Conservation (phyloP, 2,888 invertebrate genomes). For the Strigamia maritima region DNA sequence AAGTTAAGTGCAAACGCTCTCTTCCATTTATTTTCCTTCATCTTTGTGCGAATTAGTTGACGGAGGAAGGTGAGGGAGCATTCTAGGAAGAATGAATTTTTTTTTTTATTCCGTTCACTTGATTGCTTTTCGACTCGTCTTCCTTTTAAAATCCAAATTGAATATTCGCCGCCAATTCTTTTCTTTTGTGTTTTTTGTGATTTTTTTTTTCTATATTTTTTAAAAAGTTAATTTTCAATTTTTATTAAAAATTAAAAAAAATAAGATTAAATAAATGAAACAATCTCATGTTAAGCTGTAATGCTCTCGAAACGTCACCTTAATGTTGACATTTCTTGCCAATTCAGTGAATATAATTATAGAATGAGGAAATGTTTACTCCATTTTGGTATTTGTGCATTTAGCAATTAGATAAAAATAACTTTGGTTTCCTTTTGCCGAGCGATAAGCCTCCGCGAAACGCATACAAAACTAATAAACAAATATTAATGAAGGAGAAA, state of each 20-base stretch:
- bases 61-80: slow-evolving; percentile 19
- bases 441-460: not conserved
- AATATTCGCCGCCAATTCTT: slow-evolving; percentile 30
- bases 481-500: slow-evolving; percentile 1
- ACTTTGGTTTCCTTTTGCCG: not conserved
- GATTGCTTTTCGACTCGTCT: slow-evolving; percentile 34
- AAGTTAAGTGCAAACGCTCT: slow-evolving; percentile 24
- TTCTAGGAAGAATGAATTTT: slow-evolving; percentile 20
- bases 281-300: not conserved
- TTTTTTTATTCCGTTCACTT: slow-evolving; percentile 25
- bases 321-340: not conserved
- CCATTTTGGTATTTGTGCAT: not conserved
- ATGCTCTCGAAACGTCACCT: not conserved
- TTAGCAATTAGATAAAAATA: not conserved
- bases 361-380: slow-evolving; percentile 28
- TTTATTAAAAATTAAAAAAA: too few relatives aligned
- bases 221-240: not conserved
- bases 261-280: not conserved
- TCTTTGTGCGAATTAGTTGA: slow-evolving; percentile 32
- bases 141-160: slow-evolving; percentile 34
- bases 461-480: slow-evolving; percentile 9
- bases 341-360: slow-evolving; percentile 17
- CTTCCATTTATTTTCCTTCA: slow-evolving; percentile 28
- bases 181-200: slow-evolving; percentile 1
- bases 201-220: not conserved